Percentiles rank a stretch among this genome's conserved stretches.
Conservation (phyloP, 64 coral and sea anemone species). For the Catalaphyllia jardinei region DNA sequence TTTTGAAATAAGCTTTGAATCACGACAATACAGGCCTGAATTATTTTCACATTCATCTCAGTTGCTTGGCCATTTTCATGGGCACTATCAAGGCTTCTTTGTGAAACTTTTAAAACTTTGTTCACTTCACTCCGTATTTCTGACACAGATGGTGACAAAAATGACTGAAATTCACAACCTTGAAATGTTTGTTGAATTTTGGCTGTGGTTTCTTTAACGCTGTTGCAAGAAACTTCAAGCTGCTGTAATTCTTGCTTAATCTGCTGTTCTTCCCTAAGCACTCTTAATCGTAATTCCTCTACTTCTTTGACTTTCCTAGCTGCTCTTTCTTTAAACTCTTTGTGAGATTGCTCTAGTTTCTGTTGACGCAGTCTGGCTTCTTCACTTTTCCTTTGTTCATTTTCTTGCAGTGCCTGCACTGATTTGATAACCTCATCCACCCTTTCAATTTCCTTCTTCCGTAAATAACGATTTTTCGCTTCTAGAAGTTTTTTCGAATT, state of each 20-base stretch:
- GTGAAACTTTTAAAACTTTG: slow-evolving; percentile 64
- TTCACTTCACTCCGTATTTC: slow-evolving; percentile 47
- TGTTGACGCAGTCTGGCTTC: slow-evolving; percentile 56
- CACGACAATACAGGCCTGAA: slow-evolving; percentile 52
- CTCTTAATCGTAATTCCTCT: slow-evolving; percentile 39
- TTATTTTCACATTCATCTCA: slow-evolving; percentile 30
- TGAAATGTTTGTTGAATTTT: slow-evolving; percentile 55
- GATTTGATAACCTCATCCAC: slow-evolving; percentile 62
- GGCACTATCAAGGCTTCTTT: slow-evolving; percentile 38
- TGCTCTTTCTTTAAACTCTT: slow-evolving; percentile 54
- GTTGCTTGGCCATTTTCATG: slow-evolving; percentile 38
- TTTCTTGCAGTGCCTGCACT: slow-evolving; percentile 61
- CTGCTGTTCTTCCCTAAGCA: slow-evolving; percentile 63
- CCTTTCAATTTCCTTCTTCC: slow-evolving; percentile 31
- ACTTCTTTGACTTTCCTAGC: slow-evolving; percentile 65
- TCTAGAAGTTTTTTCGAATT: slow-evolving; percentile 32
- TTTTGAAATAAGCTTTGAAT: slow-evolving; percentile 58
- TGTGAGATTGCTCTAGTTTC: slow-evolving; percentile 51
- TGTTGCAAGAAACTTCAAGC: slow-evolving; percentile 32
- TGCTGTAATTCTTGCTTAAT: slow-evolving; percentile 60
- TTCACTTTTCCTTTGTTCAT: slow-evolving; percentile 55
- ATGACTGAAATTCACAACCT: slow-evolving; percentile 44
- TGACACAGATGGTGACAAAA: slow-evolving; percentile 17
- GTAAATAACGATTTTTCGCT: slow-evolving; percentile 48
- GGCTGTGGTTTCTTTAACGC: slow-evolving; percentile 6